Conservation (phyloP, 2,888 invertebrate genomes). For the Lobophora halterata region DNA sequence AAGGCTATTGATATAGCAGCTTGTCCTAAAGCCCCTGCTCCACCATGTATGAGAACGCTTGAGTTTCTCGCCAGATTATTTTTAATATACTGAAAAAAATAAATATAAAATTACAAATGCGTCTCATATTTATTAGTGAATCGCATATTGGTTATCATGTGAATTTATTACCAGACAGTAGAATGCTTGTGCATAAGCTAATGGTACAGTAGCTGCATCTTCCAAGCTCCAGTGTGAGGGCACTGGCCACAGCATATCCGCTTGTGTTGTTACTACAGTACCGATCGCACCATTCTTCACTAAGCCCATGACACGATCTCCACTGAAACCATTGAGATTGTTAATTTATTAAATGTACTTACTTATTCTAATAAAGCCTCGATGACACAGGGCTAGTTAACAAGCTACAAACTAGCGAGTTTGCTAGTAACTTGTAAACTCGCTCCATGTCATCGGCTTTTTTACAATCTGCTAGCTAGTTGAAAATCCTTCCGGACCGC, state of each 20-base stretch:
- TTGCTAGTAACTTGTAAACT: no score
- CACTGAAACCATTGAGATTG: no score
- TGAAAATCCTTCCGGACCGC: no score
- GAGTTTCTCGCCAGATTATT: neutral
- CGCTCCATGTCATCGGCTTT: no score
- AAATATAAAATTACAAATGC: neutral
- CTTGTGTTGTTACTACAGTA: slow-evolving; percentile 69
- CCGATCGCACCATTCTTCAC: slow-evolving; percentile 70
- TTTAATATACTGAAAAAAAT: slow-evolving; percentile 17
- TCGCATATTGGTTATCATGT: neutral
- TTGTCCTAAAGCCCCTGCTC: slow-evolving; percentile 25
- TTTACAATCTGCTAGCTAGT: no score
- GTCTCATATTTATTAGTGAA: neutral
- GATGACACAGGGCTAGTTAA: no score
- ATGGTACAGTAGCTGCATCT: slow-evolving; percentile 85
- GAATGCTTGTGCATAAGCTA: slow-evolving; percentile 81
- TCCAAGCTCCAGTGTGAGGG: slow-evolving; percentile 83
- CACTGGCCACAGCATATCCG: slow-evolving; percentile 77
- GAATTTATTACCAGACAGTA: slow-evolving; percentile 30
- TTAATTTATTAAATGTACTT: no score
- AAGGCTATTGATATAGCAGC: slow-evolving; percentile 24
- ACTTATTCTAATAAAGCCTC: no score
- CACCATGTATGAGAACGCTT: slow-evolving; percentile 20
- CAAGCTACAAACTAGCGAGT: no score
- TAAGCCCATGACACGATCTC: slow-evolving; percentile 80